Evolutionary conservation across 2,113 vertebrate genomes (phyloP).

Genomic region (Menidia beryllina): DNA sequence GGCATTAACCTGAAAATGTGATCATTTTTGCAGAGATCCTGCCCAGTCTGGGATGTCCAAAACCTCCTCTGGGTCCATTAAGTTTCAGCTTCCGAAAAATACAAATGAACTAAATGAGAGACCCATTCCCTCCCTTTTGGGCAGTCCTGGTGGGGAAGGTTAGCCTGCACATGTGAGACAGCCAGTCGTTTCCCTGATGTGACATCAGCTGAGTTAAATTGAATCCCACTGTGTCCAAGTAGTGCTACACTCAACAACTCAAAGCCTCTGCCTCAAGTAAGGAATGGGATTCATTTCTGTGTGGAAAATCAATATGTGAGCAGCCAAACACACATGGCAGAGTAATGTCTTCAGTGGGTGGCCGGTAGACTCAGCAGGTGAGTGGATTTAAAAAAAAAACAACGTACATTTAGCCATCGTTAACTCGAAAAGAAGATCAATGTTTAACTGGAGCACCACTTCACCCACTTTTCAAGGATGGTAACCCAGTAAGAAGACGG

Average conservation of each 20-base stretch:
- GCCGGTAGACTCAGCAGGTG: slow-evolving; percentile 73
- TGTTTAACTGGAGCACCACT: slow-evolving; percentile 55
- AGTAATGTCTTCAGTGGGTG: slow-evolving; percentile 39
- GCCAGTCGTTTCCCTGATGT: slow-evolving; percentile 5
- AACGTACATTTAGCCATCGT: slow-evolving; percentile 41
- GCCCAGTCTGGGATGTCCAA: slow-evolving; percentile 25
- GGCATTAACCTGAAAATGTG: no score
- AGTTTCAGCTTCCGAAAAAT: slow-evolving; percentile 38
- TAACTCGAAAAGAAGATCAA: slow-evolving; percentile 64
- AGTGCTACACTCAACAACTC: slow-evolving; percentile 34
- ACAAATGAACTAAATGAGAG: slow-evolving; percentile 57
- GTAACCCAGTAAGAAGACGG: slow-evolving; percentile 30
- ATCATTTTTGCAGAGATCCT: background rate
- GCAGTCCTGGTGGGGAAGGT: slow-evolving; percentile 28
- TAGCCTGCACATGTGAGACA: slow-evolving; percentile 25
- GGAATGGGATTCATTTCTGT: slow-evolving; percentile 46
- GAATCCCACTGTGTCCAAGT: slow-evolving; percentile 1
- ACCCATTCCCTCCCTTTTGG: slow-evolving; percentile 40
- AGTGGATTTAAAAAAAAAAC: slow-evolving; percentile 47
- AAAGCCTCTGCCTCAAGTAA: slow-evolving; percentile 38
- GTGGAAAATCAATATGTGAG: slow-evolving; percentile 58
- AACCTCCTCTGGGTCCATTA: slow-evolving; percentile 15
- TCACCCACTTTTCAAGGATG: slow-evolving; percentile 57
- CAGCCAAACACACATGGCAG: slow-evolving; percentile 20
- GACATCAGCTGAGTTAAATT: slow-evolving; percentile 9